Evolutionary conservation across 1,140 invertebrate genomes (phyloP).

Genomic region (Apis dorsata): DNA sequence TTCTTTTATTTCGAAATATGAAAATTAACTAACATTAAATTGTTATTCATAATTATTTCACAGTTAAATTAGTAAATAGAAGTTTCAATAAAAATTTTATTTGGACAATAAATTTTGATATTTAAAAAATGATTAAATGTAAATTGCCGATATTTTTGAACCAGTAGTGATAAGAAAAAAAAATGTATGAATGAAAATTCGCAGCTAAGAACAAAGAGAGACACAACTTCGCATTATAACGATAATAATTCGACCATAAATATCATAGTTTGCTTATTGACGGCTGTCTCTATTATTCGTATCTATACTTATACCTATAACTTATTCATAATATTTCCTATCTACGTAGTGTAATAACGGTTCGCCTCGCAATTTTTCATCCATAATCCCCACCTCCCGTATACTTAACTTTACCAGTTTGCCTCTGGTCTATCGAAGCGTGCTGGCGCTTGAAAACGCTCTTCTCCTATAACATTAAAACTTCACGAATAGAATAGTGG

Average conservation of each 20-base stretch:
- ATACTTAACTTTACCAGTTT: not conserved
- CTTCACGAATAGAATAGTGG: not conserved
- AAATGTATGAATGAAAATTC: not conserved
- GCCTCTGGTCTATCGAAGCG: conserved; percentile 2
- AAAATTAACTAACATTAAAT: too few species aligned
- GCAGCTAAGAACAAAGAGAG: not conserved
- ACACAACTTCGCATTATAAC: not conserved
- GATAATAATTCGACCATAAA: not conserved
- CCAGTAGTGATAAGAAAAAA: too few species aligned
- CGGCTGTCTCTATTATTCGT: not conserved
- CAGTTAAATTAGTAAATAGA: too few species aligned
- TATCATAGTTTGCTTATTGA: not conserved
- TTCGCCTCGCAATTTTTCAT: not conserved
- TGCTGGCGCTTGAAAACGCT: not conserved
- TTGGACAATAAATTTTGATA: too few species aligned
- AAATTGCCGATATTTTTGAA: too few species aligned
- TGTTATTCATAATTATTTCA: too few species aligned
- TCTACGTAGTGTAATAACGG: not conserved
- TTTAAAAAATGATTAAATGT: too few species aligned
- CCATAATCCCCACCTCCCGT: not conserved
- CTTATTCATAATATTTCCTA: not conserved
- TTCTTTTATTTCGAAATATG: too few species aligned
- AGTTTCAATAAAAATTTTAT: too few species aligned
- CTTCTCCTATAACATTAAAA: conserved; percentile 17
- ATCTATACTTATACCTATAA: conserved; percentile 2